phyloP scores from a whole-genome alignment of 2,888 invertebrate genomes.

The Thymelicus sylvestris region DNA sequence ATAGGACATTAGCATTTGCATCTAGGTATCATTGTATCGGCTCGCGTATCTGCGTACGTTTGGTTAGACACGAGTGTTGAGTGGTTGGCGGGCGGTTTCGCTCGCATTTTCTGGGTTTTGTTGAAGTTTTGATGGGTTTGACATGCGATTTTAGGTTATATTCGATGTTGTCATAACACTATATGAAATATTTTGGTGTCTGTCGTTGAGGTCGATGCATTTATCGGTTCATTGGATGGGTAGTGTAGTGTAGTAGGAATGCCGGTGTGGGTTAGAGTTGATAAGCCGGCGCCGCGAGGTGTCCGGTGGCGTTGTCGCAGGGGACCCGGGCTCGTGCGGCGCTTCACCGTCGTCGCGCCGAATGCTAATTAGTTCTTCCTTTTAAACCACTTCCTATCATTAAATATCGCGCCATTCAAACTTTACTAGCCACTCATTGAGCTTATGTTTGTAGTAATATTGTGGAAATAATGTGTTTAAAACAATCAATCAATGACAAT shows the following conservation, averaged over 20 bases:
- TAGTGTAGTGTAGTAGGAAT: conserved; percentile 39
- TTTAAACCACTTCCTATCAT: conserved; percentile 72
- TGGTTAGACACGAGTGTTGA: conserved; percentile 65
- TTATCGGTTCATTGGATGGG: conserved; percentile 33
- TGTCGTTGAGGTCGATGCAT: conserved; percentile 30
- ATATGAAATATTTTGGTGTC: conserved; percentile 41
- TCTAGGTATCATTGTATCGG: conserved; percentile 83
- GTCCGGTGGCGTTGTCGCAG: conserved; percentile 44
- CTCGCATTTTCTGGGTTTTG: conserved; percentile 57
- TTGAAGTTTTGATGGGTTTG: conserved; percentile 65
- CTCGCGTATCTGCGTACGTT: conserved; percentile 78
- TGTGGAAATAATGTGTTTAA: neutral
- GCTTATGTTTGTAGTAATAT: conserved; percentile 8
- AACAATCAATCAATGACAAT: neutral
- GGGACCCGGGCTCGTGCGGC: conserved; percentile 63
- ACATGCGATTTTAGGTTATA: conserved; percentile 83
- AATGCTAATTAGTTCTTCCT: conserved; percentile 81
- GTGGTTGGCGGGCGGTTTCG: conserved; percentile 56
- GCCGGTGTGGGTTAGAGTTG: conserved; percentile 11
- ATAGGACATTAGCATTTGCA: conserved; percentile 84
- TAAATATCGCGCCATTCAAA: conserved; percentile 49
- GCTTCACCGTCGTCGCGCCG: conserved; percentile 65
- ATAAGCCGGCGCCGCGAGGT: conserved; percentile 37
- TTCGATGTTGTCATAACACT: conserved; percentile 78
- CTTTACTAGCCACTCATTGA: conserved; percentile 36